A percentile compares a stretch with the other conserved stretches of the same genome.
phyloP scores from a whole-genome alignment of 2,797 vertebrate genomes.

The Gouania willdenowi region DNA sequence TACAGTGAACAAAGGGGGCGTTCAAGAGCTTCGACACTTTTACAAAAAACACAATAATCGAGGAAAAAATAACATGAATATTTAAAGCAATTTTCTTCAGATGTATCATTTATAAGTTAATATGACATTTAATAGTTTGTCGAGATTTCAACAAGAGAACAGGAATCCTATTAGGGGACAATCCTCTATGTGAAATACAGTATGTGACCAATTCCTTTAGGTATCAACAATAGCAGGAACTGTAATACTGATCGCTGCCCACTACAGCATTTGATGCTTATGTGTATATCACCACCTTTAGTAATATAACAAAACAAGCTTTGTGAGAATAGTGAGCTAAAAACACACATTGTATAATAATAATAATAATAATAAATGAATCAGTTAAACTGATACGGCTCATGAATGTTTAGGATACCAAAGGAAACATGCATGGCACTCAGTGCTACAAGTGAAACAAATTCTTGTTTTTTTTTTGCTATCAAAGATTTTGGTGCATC shows the following conservation, averaged over 20 bases:
- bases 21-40: conserved; percentile 38
- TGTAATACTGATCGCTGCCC: conserved; percentile 70
- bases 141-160: conserved; percentile 31
- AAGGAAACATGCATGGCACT: conserved; percentile 9
- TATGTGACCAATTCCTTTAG: conserved; percentile 42
- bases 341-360: too few species aligned
- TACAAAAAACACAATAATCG: conserved; percentile 32
- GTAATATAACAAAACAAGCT: conserved; percentile 53
- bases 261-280: conserved; percentile 47
- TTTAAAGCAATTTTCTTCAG: conserved; percentile 54
- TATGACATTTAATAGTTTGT: conserved; percentile 58
- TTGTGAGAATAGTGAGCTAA: too few species aligned
- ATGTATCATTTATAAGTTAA: conserved; percentile 64
- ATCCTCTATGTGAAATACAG: conserved; percentile 38
- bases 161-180: conserved; percentile 41
- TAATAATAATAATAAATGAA: too few species aligned
- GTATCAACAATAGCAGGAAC: conserved; percentile 34
- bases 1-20: conserved; percentile 19
- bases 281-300: conserved; percentile 59
- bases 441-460: conserved; percentile 10
- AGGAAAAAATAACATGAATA: conserved; percentile 19
- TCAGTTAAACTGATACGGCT: conserved; percentile 11
- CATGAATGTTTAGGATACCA: neutral
- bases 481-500: conserved; percentile 21
- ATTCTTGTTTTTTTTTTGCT: conserved; percentile 18